phyloP scores from a whole-genome alignment of 1,140 invertebrate genomes.

The Galendromus occidentalis region DNA sequence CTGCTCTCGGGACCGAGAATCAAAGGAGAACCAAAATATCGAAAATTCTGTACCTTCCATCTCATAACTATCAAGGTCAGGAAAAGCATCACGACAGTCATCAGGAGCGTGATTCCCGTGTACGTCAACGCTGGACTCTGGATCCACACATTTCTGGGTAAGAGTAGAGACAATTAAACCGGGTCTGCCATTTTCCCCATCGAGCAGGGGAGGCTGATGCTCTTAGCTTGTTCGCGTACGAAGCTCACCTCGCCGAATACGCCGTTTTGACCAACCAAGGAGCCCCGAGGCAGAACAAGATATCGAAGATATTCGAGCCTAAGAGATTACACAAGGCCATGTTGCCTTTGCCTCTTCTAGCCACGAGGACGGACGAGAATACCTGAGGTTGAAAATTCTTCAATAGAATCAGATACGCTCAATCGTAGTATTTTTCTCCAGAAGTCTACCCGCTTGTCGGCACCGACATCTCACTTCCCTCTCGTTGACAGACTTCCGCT shows the following conservation, averaged over 20 bases:
- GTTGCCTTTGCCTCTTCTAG: conserved; percentile 26
- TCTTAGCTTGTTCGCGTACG: conserved; percentile 28
- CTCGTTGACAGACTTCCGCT: no score
- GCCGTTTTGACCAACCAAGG: conserved; percentile 59
- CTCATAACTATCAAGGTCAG: conserved; percentile 15
- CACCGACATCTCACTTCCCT: no score
- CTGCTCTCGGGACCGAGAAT: background rate
- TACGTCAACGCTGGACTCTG: conserved; percentile 20
- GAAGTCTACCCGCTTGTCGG: no score
- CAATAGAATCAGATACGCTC: no score
- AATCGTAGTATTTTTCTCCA: no score
- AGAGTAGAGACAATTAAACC: conserved; percentile 23
- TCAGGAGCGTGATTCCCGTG: conserved; percentile 19
- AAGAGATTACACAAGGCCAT: conserved; percentile 67
- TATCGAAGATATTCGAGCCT: conserved; percentile 62
- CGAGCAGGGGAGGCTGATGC: conserved; percentile 26
- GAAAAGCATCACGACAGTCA: conserved; percentile 18
- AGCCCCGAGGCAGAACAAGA: conserved; percentile 57
- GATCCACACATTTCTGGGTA: conserved; percentile 11
- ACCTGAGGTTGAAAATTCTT: no score
- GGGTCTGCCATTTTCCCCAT: conserved; percentile 21
- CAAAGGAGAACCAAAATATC: background rate
- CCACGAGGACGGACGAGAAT: background rate
- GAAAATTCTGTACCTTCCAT: conserved; percentile 16
- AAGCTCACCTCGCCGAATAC: conserved; percentile 29